phyloP scores from a whole-genome alignment of 1,140 invertebrate genomes.

The Sarcophaga bullata region DNA sequence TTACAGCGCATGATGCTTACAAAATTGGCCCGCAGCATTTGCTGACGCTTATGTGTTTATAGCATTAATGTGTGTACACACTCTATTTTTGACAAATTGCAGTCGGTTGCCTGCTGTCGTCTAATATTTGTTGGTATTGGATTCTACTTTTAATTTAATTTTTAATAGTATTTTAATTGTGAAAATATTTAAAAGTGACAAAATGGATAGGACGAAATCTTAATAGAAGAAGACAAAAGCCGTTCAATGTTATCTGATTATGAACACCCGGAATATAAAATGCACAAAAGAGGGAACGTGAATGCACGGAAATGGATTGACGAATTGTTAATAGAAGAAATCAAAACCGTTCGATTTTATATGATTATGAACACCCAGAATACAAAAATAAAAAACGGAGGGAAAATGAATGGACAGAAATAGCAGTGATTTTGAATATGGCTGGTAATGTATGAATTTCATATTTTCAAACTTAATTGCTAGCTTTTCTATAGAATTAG shows the following conservation, averaged over 20 bases:
- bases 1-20: too few relatives aligned
- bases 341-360: neutral
- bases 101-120: too few relatives aligned
- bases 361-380: neutral
- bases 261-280: neutral
- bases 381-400: slow-evolving; percentile 26
- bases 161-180: too few relatives aligned
- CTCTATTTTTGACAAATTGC: too few relatives aligned
- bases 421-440: neutral
- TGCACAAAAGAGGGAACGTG: neutral
- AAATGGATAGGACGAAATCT: neutral
- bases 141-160: too few relatives aligned
- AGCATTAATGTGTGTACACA: too few relatives aligned
- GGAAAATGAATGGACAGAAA: neutral
- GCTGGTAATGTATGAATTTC: neutral
- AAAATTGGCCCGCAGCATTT: too few relatives aligned
- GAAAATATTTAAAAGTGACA: too few relatives aligned
- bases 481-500: neutral
- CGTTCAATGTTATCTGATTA: neutral
- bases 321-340: neutral
- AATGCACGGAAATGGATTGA: slow-evolving; percentile 13
- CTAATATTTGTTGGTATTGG: too few relatives aligned
- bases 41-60: too few relatives aligned
- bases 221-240: neutral
- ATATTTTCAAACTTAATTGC: neutral